Evolutionary conservation across 2,888 invertebrate genomes (phyloP), one percentile per base, ranked within the genome.

Genomic region (Tridacna crocea): DNA sequence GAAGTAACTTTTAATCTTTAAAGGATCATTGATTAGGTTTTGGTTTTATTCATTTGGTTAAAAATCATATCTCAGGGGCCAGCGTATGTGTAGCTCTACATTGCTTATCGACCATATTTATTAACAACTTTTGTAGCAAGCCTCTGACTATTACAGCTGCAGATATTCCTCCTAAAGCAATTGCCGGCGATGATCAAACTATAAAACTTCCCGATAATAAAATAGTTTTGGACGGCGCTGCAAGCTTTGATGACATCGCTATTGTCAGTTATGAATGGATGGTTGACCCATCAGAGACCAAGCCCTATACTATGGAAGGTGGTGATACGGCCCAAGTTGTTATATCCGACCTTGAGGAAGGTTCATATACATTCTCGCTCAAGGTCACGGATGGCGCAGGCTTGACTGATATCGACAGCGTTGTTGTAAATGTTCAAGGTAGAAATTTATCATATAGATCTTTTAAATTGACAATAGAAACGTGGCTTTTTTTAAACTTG

Each of bases 391-490:
- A 84, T 74, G 75, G 24, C 12, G 74, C 79, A 8, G 84, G 81
- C 13, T 81, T 82, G 24, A 51, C 46, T 19, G 81, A 81, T 58
- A 60, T 46, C 8, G 84, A 84, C 66, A 48, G 68, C 11, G 84
- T 84, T 24, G 36, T 26, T 48, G 66, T 84, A 17, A 75, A 19
- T 19, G 84, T 84, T n/a, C 60, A 79, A 84, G 84, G 84, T 83
- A 68, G 68, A 13, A 36, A 4, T 36, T 36, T 36, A 36, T 58
- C n/a, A 58, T 58, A n/a, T n/a, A n/a, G 17, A 36, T 36, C 3
- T 36, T 36, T 36, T 36, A 8, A 36, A 36, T 36, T 36, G 3
- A 36, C 36, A 8, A 36, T 36, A 8, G 36, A 36, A 36, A 36
- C 36, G 36, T 36, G 36, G 2, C 36, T 2, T 36, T 36, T 36